Conservation (phyloP, 1,140 invertebrate species). For the Ephestia elutella region DNA sequence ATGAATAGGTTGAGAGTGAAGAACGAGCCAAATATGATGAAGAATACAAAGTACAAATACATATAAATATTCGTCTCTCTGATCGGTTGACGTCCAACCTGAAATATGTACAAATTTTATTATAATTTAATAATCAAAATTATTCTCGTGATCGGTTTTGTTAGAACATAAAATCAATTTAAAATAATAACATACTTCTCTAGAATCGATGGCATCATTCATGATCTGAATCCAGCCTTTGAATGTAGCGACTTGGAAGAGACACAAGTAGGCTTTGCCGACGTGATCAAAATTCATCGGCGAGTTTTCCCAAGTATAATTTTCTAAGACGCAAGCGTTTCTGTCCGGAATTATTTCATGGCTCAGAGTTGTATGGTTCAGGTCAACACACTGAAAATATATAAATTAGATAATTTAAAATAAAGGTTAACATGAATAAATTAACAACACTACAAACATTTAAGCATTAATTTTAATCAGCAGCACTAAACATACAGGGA, state of each 20-base stretch:
- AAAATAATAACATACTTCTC: conserved; percentile 79
- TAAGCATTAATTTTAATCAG: too few species aligned
- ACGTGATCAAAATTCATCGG: conserved; percentile 99
- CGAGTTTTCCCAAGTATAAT: conserved; percentile 96
- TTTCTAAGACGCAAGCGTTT: conserved; percentile 88
- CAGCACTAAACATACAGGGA: too few species aligned
- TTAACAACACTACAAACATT: too few species aligned
- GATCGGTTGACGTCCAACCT: conserved; percentile 93
- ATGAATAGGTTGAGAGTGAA: conserved; percentile 98
- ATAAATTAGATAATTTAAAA: conserved; percentile 2
- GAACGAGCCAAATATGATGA: conserved; percentile 98
- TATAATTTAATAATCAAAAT: too few species aligned
- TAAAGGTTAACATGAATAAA: too few species aligned
- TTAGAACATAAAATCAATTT: not conserved
- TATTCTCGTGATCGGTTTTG: too few species aligned
- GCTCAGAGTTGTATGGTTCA: conserved; percentile 85
- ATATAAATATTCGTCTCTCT: conserved; percentile 96
- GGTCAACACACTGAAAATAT: conserved; percentile 86
- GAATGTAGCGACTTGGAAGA: conserved; percentile 99
- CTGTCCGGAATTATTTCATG: conserved; percentile 90
- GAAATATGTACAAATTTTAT: conserved; percentile 12
- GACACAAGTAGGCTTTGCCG: conserved; percentile 95
- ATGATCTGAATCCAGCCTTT: conserved; percentile 97
- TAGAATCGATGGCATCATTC: conserved; percentile 97
- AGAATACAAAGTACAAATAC: conserved; percentile 98